phyloP scores from a whole-genome alignment of 2,797 vertebrate species.

The Myripristis jacobus region DNA sequence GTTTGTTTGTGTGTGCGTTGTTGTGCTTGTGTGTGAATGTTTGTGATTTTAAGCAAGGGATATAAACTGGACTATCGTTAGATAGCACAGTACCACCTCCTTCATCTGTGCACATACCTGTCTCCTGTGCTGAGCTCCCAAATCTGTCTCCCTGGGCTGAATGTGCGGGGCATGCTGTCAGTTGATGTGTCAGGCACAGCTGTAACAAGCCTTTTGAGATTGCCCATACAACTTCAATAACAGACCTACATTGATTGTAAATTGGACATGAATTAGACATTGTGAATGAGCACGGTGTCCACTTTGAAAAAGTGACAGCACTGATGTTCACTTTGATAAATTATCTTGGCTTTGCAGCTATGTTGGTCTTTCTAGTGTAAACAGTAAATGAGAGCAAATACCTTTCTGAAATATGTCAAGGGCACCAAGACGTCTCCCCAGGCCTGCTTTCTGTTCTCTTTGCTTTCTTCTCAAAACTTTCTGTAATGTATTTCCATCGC shows the following conservation, averaged over 20 bases:
- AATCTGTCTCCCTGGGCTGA: constrained; percentile 3
- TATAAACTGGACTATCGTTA: constrained; percentile 36
- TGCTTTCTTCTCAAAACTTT: constrained; percentile 36
- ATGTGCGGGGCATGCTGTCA: constrained; percentile 15
- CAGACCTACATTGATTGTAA: background rate
- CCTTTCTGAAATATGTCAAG: constrained; percentile 34
- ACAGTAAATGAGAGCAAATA: constrained; percentile 14
- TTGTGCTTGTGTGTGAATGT: constrained; percentile 6
- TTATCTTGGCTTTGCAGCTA: background rate
- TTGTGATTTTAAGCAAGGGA: constrained; percentile 21
- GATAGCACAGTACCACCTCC: background rate
- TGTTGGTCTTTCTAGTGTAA: constrained; percentile 17
- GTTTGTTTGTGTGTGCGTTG: constrained; percentile 22
- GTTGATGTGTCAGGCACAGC: constrained; percentile 12
- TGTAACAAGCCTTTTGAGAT: background rate
- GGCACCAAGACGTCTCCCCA: constrained; percentile 27
- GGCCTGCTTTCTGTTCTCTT: constrained; percentile 18
- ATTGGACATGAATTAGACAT: constrained; percentile 9
- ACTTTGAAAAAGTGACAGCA: constrained; percentile 19
- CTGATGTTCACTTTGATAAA: background rate
- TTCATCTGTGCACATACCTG: constrained; percentile 16
- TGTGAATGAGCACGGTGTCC: background rate
- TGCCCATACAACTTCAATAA: constrained; percentile 7
- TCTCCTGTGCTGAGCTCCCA: background rate
- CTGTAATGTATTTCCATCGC: constrained; percentile 29